A percentile compares a stretch with the other conserved stretches of the same genome.
These are phyloP conservation scores for Punctoribates punctum DNA, from an alignment of 2,888 invertebrate genomes.

Conservation along the genomic window DNA sequence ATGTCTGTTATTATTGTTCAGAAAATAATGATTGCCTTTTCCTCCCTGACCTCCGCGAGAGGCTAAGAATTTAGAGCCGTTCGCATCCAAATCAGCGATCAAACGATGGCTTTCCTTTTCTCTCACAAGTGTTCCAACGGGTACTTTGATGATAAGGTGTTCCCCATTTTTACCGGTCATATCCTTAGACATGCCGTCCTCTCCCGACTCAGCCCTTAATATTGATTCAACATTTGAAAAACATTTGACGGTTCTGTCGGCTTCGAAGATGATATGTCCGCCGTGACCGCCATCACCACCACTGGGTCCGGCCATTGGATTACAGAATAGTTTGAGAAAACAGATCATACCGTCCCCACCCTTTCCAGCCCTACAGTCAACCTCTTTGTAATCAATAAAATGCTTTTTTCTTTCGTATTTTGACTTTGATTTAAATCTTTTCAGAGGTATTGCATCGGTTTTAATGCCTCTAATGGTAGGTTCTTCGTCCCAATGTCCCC, in stretches of 20 bases:
- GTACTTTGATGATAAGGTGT: slow-evolving; percentile 70
- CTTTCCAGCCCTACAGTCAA: slow-evolving; percentile 71
- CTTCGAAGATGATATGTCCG: slow-evolving; percentile 80
- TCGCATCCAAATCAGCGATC: slow-evolving; percentile 65
- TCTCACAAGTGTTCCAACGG: slow-evolving; percentile 72
- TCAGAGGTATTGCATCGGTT: slow-evolving; percentile 31
- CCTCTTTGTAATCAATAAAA: slow-evolving; percentile 68
- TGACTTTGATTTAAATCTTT: slow-evolving; percentile 27
- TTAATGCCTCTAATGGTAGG: background rate
- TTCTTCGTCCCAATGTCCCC: slow-evolving; percentile 14
- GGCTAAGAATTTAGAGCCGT: slow-evolving; percentile 78
- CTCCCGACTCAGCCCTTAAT: slow-evolving; percentile 66
- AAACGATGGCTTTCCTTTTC: slow-evolving; percentile 56
- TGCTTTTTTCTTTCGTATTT: slow-evolving; percentile 52
- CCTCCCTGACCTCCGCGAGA: slow-evolving; percentile 95
- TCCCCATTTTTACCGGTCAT: slow-evolving; percentile 77
- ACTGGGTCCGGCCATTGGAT: slow-evolving; percentile 87
- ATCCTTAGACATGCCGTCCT: slow-evolving; percentile 67
- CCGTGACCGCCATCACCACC: slow-evolving; percentile 97
- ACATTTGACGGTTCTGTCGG: slow-evolving; percentile 62
- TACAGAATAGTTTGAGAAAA: slow-evolving; percentile 73
- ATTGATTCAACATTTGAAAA: slow-evolving; percentile 64
- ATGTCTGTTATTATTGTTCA: slow-evolving; percentile 69
- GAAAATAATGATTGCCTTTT: slow-evolving; percentile 87
- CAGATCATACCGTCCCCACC: slow-evolving; percentile 92